phyloP scores from a whole-genome alignment of 2,797 vertebrate species.

The Acropternis orthonyx region DNA sequence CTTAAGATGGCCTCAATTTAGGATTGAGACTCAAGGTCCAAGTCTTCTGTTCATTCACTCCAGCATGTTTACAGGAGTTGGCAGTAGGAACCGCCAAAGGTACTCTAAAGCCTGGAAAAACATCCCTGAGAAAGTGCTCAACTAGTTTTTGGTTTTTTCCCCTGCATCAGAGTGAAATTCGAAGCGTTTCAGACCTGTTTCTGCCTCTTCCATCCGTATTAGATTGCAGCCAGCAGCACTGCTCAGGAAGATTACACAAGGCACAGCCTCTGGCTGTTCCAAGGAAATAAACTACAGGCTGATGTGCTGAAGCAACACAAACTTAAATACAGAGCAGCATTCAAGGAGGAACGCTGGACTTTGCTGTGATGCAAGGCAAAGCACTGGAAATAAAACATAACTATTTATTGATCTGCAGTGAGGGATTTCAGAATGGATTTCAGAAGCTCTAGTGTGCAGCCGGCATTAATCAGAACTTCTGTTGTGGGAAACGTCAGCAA shows the following conservation, averaged over 20 bases:
- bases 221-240: neutral
- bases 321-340: neutral
- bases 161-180: neutral
- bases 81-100: neutral
- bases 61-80: neutral
- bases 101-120: slow-evolving; percentile 2
- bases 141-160: neutral
- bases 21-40: neutral
- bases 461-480: slow-evolving; percentile 62
- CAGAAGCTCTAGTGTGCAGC: slow-evolving; percentile 47
- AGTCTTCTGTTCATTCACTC: neutral
- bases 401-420: slow-evolving; percentile 69
- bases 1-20: neutral
- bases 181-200: neutral
- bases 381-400: slow-evolving; percentile 60
- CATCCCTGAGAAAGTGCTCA: neutral
- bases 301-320: slow-evolving; percentile 21
- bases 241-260: neutral
- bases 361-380: slow-evolving; percentile 38
- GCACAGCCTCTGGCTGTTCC: neutral
- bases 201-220: neutral
- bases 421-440: slow-evolving; percentile 65
- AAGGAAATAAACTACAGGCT: slow-evolving; percentile 26
- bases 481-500: slow-evolving; percentile 48
- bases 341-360: slow-evolving; percentile 27